A percentile compares a stretch with the other conserved stretches of the same genome.
phyloP scores from a whole-genome alignment of 2,888 invertebrate genomes.

The Caenorhabditis parvicauda region DNA sequence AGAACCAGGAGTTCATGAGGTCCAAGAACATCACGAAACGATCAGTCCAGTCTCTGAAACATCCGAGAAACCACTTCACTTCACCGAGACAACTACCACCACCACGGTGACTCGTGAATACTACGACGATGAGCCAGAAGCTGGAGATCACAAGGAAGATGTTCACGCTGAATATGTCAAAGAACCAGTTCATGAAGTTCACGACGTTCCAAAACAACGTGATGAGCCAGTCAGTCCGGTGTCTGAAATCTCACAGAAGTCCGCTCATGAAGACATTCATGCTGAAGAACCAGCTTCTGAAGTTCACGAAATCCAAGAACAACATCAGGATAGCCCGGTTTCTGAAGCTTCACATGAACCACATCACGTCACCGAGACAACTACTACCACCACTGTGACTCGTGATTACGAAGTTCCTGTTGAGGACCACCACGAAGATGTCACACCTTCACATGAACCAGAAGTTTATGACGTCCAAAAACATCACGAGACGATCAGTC shows the following conservation, averaged over 20 bases:
- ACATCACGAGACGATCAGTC: background rate
- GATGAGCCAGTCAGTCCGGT: background rate
- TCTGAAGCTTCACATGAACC: slow-evolving; percentile 3
- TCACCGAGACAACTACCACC: slow-evolving; percentile 12
- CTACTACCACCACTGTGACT: slow-evolving; percentile 8
- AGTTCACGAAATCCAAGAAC: too few species aligned
- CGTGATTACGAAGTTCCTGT: slow-evolving; percentile 6
- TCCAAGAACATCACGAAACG: too few species aligned
- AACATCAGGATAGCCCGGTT: background rate
- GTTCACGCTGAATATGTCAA: background rate
- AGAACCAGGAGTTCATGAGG: background rate
- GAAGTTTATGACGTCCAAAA: too few species aligned
- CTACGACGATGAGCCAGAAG: slow-evolving; percentile 10
- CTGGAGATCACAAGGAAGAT: slow-evolving; percentile 1
- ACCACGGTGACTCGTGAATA: slow-evolving; percentile 13
- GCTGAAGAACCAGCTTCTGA: slow-evolving; percentile 1
- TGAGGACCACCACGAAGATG: too few species aligned
- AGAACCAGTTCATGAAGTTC: too few species aligned
- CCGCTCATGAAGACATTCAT: slow-evolving; percentile 6
- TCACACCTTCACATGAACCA: too few species aligned
- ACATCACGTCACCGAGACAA: slow-evolving; percentile 3
- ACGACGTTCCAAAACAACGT: background rate
- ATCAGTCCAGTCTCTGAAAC: too few species aligned
- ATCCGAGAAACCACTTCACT: too few species aligned
- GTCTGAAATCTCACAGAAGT: background rate